These are phyloP conservation scores for Eutolmus rufibarbis DNA, from an alignment of 2,888 invertebrate species.

Conservation along the genomic window DNA sequence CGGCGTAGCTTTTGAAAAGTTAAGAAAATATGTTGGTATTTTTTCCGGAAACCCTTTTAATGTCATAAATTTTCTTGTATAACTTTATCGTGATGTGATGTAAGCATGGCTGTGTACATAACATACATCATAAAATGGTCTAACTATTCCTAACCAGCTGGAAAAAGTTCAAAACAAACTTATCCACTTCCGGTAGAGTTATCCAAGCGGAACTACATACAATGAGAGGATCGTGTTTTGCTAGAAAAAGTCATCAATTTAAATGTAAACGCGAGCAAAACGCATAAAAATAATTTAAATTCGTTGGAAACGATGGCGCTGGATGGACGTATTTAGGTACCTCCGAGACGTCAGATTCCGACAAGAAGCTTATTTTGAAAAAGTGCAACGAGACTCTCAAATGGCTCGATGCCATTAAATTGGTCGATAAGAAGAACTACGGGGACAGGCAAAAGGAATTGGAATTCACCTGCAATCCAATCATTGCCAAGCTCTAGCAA, in stretches of 20 bases:
- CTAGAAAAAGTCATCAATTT: neutral
- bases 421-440: too few relatives aligned
- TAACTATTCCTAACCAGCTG: neutral
- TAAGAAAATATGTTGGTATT: neutral
- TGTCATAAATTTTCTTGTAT: neutral
- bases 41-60: neutral
- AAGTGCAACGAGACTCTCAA: too few relatives aligned
- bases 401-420: too few relatives aligned
- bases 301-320: neutral
- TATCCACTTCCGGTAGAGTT: neutral
- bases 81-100: neutral
- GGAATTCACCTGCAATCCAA: too few relatives aligned
- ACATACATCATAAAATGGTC: neutral
- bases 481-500: too few relatives aligned
- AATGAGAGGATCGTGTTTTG: neutral
- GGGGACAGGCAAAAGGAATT: too few relatives aligned
- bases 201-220: neutral
- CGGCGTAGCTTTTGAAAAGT: neutral
- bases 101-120: neutral
- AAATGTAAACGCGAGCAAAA: neutral
- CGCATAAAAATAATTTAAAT: neutral
- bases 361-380: too few relatives aligned
- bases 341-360: too few relatives aligned
- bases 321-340: neutral
- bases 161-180: neutral